Evolutionary conservation across 1,140 invertebrate genomes (phyloP).

Genomic region (Acyrthosiphon pisum): DNA sequence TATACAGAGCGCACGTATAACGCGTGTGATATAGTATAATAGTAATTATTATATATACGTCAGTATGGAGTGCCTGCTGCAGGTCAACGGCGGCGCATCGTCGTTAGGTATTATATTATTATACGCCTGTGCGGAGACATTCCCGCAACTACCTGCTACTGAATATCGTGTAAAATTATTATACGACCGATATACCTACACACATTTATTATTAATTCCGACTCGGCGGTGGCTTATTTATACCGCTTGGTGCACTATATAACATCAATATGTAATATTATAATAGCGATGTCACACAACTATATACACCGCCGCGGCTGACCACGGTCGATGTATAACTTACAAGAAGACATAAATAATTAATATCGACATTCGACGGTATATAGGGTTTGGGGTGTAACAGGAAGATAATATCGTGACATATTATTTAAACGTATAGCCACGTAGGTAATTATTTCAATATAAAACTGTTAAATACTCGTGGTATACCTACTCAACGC

Average conservation of each 20-base stretch:
- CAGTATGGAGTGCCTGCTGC: background rate
- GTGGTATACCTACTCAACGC: too few species aligned
- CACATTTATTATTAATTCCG: background rate
- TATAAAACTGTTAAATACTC: too few species aligned
- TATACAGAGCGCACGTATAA: background rate
- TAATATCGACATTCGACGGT: background rate
- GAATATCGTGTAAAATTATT: background rate
- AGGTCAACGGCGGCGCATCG: background rate
- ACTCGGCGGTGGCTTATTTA: background rate
- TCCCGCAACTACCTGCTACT: background rate
- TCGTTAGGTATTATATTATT: background rate
- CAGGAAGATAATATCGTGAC: too few species aligned
- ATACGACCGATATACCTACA: background rate
- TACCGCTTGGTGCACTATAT: background rate
- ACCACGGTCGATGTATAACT: too few species aligned
- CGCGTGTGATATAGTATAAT: background rate
- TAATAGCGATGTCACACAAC: background rate
- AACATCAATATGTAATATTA: background rate
- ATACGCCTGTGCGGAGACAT: too few species aligned
- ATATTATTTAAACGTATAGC: too few species aligned
- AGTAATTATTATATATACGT: background rate
- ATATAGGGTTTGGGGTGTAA: too few species aligned
- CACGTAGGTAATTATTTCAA: too few species aligned
- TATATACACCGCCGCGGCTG: too few species aligned
- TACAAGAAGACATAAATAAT: background rate